These are phyloP conservation scores for Galaxias olidus DNA, from an alignment of 2,797 vertebrate genomes.

Conservation along the genomic window DNA sequence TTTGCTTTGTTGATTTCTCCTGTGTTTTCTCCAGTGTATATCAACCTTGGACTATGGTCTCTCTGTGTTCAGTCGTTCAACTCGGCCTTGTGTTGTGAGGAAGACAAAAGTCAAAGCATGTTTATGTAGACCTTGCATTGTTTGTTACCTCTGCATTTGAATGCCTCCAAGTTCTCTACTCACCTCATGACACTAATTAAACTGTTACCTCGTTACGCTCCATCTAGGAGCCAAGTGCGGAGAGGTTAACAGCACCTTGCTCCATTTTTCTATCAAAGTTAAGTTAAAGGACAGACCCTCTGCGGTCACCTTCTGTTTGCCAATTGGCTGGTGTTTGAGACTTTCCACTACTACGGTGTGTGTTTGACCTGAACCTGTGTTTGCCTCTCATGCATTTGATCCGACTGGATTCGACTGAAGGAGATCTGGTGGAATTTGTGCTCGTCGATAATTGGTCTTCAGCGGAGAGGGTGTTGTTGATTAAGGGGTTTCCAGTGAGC, in stretches of 20 bases:
- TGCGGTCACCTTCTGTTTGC: conserved; percentile 20
- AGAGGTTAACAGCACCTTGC: background rate
- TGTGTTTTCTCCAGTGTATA: too few species aligned
- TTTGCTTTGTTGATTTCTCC: too few species aligned
- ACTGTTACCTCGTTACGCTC: conserved; percentile 25
- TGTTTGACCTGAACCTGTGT: conserved; percentile 2
- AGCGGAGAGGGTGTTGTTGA: conserved; percentile 3
- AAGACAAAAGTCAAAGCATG: too few species aligned
- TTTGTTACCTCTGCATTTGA: too few species aligned
- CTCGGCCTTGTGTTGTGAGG: too few species aligned
- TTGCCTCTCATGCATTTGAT: conserved; percentile 1
- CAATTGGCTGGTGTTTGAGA: conserved; percentile 2
- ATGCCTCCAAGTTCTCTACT: too few species aligned
- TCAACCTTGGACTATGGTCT: too few species aligned
- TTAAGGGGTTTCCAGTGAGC: conserved; percentile 3
- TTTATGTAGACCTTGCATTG: too few species aligned
- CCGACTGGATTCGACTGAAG: conserved; percentile 8
- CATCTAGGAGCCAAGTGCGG: background rate
- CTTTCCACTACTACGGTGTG: background rate
- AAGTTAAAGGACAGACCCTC: conserved; percentile 20
- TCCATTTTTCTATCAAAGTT: conserved; percentile 7
- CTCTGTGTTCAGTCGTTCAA: too few species aligned
- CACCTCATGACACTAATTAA: too few species aligned
- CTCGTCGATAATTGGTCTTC: conserved; percentile 11
- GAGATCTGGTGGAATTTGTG: conserved; percentile 5